Base-by-base conservation (phyloP, 2,888 invertebrate genomes). In the Zele albiditarsus region DNA sequence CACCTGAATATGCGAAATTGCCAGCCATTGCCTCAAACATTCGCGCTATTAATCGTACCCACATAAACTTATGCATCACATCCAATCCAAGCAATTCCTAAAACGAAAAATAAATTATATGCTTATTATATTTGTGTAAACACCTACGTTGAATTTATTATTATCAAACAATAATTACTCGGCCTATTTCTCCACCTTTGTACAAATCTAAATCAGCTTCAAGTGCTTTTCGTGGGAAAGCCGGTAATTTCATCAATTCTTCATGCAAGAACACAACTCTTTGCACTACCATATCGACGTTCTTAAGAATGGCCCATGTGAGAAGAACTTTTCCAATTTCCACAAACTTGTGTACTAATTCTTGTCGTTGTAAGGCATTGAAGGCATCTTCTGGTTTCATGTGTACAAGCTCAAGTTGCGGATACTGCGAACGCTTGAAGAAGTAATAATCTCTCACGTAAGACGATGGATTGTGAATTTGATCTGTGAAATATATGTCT, bases 11-110 rank as follows among this genome's bases (percentile, higher is more conserved):
- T 0, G 98, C 98, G 86, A 98, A 98, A 86, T 98, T 98, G 2
- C 97, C 97, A 1, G 97, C 97, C 98, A 98, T 98, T 0, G 97
- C 97, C 90, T 97, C 97, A 87, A 98, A 98, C 97, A 99, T 97
- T 66, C 97, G 93, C 0, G 97, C 96, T 84, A 98, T 97, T 46
- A 99, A 90, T 79, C 98, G 95, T 2, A 98, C 97, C 99, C 99
- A 99, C 94, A 98, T 97, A 85, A 98, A 98, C 90, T 99, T 99
- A 89, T 99, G 99, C 78, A 99, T 91, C 0, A 98, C 97, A 88
- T 99, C 99, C 80, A 99, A 90, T 0, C 98, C 97, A 66, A 97
- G 92, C 46, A 98, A 91, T 83, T 97, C 96, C 93, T 94, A 84
- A 80, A 85, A 62, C 25, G 12, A 16, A 3, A 53, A 27, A 60